Base-by-base conservation (phyloP, 2,888 invertebrate species). In the Ceraclea dissimilis region DNA sequence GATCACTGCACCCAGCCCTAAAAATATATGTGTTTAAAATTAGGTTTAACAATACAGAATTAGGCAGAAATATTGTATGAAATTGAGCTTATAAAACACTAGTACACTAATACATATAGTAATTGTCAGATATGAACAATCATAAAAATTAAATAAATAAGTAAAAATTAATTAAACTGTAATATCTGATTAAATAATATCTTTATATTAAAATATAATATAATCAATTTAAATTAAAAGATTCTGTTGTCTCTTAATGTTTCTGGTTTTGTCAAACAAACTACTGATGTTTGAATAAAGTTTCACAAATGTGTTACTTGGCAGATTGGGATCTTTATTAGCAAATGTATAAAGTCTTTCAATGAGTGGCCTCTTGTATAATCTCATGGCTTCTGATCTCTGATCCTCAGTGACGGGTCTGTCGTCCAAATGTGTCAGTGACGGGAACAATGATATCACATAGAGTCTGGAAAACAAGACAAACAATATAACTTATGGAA, bases 381-480 rank as follows among this genome's bases (percentile, higher is more conserved):
- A 68, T 49, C 83, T 72, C 49, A 74, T 74, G 0, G 87, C 81
- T 67, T 87, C 85, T 2, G 71, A 64, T 19, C 77, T 70, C 67
- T 90, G 86, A 64, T 85, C 82, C 1, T 73, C 70, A 0, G 84
- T 85, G n/a, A 90, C 82, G 43, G 73, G 70, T 53, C 82, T 74
- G 66, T 89, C 89, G 67, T 90, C 90, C 64, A 90, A 71, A 64
- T 88, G 84, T 22, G 80, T 70, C 55, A 90, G 72, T 0, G 78
- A 77, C 1, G 85, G 81, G 65, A 90, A 83, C 66, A 85, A 80
- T 1, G 88, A 86, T 66, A 90, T 83, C 20, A 89, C 81, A 70
- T 84, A 88, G 21, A 86, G 74, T 67, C 89, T 88, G 70, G 2
- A 79, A 75, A 47, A 13, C n/a, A 47, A 19, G 18, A 47, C n/a